A percentile compares a stretch with the other conserved stretches of the same genome.
Evolutionary conservation across 2,113 vertebrate species (phyloP).

Genomic region (Sinocyclocheilus maitianheensis): DNA sequence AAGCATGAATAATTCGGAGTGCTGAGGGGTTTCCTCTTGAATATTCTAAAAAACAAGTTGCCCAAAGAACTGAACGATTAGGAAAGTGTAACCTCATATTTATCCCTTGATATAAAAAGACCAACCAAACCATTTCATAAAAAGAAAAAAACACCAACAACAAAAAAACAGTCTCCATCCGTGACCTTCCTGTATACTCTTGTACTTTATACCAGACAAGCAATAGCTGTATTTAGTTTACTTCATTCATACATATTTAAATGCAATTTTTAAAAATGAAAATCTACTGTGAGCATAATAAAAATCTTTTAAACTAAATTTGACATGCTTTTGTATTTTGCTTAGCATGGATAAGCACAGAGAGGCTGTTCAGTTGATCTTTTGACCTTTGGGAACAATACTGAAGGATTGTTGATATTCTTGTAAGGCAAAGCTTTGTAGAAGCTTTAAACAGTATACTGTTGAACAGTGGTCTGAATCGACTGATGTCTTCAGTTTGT

Average conservation of each 20-base stretch:
- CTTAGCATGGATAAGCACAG: background rate
- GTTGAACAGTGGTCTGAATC: conserved; percentile 35
- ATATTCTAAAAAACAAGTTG: background rate
- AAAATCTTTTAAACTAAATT: background rate
- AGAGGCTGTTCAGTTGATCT: conserved; percentile 24
- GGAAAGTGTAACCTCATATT: background rate
- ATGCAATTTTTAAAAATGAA: background rate
- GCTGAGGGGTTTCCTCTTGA: background rate
- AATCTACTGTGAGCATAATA: too few relatives aligned
- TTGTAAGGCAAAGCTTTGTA: conserved; percentile 26
- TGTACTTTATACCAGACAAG: background rate
- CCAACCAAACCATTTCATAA: conserved; percentile 5
- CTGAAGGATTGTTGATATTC: conserved; percentile 35
- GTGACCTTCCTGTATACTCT: conserved; percentile 1
- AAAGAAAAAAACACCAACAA: too few relatives aligned
- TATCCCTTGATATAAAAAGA: background rate
- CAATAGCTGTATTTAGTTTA: background rate
- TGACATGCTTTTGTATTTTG: background rate
- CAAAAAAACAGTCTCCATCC: background rate
- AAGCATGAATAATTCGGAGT: conserved; percentile 20
- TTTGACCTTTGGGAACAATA: conserved; percentile 43
- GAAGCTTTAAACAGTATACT: conserved; percentile 35
- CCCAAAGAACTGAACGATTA: background rate
- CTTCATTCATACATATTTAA: background rate
- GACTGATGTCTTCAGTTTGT: conserved; percentile 46